phyloP scores from a whole-genome alignment of 1,140 invertebrate genomes.

The Camponotus pennsylvanicus region DNA sequence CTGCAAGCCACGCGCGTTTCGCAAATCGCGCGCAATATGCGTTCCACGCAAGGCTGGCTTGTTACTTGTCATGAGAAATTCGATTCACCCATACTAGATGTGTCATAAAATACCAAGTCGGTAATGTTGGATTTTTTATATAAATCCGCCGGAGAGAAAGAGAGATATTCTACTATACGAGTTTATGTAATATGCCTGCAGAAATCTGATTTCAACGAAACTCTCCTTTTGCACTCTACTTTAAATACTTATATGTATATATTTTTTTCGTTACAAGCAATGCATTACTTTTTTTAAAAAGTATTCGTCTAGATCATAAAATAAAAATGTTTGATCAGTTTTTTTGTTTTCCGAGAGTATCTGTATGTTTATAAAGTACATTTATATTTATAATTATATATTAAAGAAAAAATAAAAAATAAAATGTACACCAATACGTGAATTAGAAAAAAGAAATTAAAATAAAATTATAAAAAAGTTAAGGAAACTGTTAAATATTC shows the following conservation, averaged over 20 bases:
- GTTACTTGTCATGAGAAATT: constrained; percentile 24
- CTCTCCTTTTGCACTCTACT: background rate
- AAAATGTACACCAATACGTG: too few relatives aligned
- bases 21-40: constrained; percentile 30
- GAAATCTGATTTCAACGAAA: background rate
- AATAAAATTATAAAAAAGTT: background rate
- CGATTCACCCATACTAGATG: constrained; percentile 21
- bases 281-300: too few relatives aligned
- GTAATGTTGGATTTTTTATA: constrained; percentile 9
- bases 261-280: too few relatives aligned
- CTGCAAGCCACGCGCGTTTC: constrained; percentile 37
- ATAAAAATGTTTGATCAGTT: too few relatives aligned
- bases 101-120: constrained; percentile 22
- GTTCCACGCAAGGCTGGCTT: constrained; percentile 43
- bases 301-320: too few relatives aligned
- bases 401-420: too few relatives aligned
- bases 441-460: background rate
- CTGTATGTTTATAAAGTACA: too few relatives aligned
- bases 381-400: too few relatives aligned
- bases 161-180: background rate
- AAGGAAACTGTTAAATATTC: too few relatives aligned
- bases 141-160: background rate
- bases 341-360: too few relatives aligned
- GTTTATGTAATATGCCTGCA: background rate
- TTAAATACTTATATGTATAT: background rate